Evolutionary conservation across 2,113 vertebrate genomes (phyloP).

Genomic region (Quiscalus mexicanus): DNA sequence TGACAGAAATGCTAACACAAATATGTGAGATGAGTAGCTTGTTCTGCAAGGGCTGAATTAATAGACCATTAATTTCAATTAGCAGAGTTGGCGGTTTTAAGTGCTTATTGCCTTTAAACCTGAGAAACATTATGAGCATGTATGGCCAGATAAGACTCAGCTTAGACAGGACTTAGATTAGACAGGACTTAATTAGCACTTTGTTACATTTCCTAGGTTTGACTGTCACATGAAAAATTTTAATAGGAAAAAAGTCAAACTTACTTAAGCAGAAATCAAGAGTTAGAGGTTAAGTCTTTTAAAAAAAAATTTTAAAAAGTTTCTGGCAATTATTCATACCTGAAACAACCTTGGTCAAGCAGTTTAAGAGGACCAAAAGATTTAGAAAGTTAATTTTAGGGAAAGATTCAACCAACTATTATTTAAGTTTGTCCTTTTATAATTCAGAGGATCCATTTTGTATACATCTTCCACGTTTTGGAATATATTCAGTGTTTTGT

Average conservation of each 20-base stretch:
- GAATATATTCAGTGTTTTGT: background rate
- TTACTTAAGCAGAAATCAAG: background rate
- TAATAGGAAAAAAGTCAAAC: background rate
- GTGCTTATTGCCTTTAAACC: background rate
- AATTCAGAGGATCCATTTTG: background rate
- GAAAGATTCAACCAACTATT: background rate
- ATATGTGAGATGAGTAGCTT: background rate
- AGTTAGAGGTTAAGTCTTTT: background rate
- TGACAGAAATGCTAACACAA: background rate
- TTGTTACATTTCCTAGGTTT: background rate
- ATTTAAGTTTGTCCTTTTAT: background rate
- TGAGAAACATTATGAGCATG: background rate
- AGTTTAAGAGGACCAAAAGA: background rate
- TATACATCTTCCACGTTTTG: background rate
- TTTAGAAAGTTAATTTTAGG: background rate
- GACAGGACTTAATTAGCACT: background rate
- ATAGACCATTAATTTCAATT: constrained; percentile 14
- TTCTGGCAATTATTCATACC: background rate
- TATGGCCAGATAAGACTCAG: background rate
- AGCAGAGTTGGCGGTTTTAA: background rate
- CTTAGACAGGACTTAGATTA: constrained; percentile 2
- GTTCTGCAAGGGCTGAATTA: background rate
- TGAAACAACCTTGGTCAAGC: background rate
- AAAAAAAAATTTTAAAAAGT: background rate
- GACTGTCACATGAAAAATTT: background rate